Evolutionary conservation across 2,797 vertebrate species (phyloP).

Genomic region (Myotis findleyi): DNA sequence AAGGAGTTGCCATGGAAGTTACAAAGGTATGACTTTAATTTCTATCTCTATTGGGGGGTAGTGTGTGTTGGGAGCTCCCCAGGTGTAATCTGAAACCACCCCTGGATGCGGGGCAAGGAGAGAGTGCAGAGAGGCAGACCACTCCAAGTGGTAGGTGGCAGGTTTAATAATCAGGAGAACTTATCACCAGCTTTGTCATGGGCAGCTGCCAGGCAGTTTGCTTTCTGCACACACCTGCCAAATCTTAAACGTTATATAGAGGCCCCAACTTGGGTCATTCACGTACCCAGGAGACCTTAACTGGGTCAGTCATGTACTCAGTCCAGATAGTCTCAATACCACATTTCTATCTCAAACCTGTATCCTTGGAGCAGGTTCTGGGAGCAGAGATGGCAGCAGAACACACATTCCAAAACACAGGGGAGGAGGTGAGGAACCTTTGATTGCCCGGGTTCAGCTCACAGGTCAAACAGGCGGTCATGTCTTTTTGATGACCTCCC

Average conservation of each 20-base stretch:
- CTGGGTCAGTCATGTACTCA: neutral
- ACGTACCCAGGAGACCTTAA: neutral
- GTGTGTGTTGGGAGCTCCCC: neutral
- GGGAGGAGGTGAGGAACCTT: neutral
- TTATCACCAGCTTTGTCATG: neutral
- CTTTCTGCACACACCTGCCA: neutral
- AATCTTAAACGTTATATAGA: neutral
- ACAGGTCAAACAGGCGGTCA: neutral
- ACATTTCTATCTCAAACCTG: neutral
- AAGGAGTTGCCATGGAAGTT: conserved; percentile 97
- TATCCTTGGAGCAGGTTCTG: neutral
- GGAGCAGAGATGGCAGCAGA: neutral
- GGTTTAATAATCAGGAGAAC: neutral
- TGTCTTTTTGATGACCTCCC: neutral
- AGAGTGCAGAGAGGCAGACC: neutral
- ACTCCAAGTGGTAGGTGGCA: neutral
- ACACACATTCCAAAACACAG: neutral
- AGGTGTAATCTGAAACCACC: neutral
- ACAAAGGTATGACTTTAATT: conserved; percentile 89
- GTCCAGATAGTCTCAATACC: neutral
- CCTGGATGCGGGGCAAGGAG: neutral
- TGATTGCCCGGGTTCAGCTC: neutral
- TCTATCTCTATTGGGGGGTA: neutral
- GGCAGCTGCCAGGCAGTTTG: neutral
- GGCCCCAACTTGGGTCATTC: neutral